These are phyloP conservation scores for Lasioglossum villosulum DNA, from an alignment of 2,888 invertebrate genomes.

Conservation along the genomic window DNA sequence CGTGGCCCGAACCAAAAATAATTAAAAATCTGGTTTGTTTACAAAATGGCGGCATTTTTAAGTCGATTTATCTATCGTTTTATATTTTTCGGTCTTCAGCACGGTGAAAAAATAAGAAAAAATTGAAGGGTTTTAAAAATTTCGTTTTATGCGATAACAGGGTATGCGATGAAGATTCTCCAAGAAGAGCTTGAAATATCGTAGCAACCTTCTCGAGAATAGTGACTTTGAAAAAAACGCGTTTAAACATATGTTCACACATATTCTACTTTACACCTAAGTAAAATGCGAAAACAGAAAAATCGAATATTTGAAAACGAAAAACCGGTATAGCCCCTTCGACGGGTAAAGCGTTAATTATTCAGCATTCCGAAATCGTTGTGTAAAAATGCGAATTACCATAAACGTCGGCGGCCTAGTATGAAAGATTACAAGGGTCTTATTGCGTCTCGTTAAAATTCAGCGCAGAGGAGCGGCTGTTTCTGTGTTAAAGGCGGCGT, in stretches of 20 bases:
- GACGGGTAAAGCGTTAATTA: neutral
- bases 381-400: neutral
- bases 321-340: neutral
- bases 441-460: constrained; percentile 5
- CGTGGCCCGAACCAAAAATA: too few species aligned
- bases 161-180: too few species aligned
- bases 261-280: neutral
- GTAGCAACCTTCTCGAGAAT: too few species aligned
- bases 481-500: neutral
- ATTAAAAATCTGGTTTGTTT: neutral
- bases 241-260: too few species aligned
- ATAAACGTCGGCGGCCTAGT: neutral
- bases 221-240: too few species aligned
- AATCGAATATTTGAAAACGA: neutral
- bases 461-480: neutral
- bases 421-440: neutral
- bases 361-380: neutral
- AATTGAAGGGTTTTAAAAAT: too few species aligned
- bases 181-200: too few species aligned
- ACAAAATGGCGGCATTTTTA: too few species aligned
- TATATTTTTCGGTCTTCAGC: too few species aligned
- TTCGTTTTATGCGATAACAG: too few species aligned
- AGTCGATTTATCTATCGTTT: too few species aligned
- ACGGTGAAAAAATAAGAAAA: too few species aligned
- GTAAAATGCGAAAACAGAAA: neutral